Conservation (phyloP, 2,797 vertebrate species). For the Poliocrania exsul region DNA sequence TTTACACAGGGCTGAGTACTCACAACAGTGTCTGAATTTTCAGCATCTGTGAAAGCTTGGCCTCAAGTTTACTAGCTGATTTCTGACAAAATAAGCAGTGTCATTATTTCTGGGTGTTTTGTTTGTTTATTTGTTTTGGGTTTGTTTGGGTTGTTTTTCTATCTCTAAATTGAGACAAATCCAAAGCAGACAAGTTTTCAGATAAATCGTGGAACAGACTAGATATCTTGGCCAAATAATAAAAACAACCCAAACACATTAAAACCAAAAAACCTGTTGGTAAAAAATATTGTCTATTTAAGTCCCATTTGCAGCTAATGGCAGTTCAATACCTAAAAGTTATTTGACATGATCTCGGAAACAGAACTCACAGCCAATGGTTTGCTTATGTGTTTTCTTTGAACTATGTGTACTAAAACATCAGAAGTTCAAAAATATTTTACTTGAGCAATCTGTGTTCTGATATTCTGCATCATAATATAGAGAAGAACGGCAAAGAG, state of each 20-base stretch:
- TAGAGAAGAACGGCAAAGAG: constrained; percentile 39
- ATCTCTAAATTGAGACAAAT: not conserved
- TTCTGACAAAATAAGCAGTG: not conserved
- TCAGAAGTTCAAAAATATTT: not conserved
- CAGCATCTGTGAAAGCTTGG: not conserved
- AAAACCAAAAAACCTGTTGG: accelerated
- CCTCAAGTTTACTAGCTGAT: not conserved
- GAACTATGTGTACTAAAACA: not conserved
- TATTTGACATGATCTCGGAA: not conserved
- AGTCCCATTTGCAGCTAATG: not conserved
- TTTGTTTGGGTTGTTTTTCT: too few species aligned
- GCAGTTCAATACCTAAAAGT: not conserved
- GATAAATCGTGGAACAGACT: not conserved
- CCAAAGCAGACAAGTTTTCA: not conserved
- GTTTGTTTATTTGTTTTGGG: not conserved
- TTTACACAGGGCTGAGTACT: not conserved
- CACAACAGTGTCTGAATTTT: not conserved
- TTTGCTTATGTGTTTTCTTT: not conserved
- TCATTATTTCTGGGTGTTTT: not conserved
- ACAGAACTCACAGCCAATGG: not conserved
- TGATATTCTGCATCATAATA: constrained; percentile 53
- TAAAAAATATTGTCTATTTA: not conserved
- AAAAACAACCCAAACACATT: not conserved
- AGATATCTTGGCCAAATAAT: not conserved
- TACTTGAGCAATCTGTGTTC: constrained; percentile 1